A percentile compares a stretch with the other conserved stretches of the same genome.
phyloP scores from a whole-genome alignment of 35 echinoderm and acorn worm genomes.

The Apostichopus japonicus region DNA sequence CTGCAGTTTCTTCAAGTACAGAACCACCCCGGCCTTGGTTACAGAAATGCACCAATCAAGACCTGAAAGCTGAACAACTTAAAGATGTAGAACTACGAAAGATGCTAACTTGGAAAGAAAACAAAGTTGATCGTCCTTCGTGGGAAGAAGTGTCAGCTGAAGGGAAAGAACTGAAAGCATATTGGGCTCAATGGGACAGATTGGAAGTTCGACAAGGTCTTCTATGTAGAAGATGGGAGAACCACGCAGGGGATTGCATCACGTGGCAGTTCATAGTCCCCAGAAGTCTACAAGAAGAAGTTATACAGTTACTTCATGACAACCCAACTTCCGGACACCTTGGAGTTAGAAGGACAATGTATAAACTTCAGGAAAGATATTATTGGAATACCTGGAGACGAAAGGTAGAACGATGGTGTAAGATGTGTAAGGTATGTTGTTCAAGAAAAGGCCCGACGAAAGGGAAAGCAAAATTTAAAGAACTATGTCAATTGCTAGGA shows the following conservation, averaged over 20 bases:
- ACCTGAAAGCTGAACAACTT: too few species aligned
- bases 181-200: too few species aligned
- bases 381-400: slow-evolving; percentile 49
- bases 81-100: too few species aligned
- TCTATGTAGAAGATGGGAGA: too few species aligned
- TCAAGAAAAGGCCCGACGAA: neutral
- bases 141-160: too few species aligned
- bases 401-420: neutral
- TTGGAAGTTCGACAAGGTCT: too few species aligned
- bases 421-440: slow-evolving; percentile 12
- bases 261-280: slow-evolving; percentile 53
- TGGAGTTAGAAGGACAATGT: slow-evolving; percentile 40
- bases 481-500: slow-evolving; percentile 56
- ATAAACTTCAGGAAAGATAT: slow-evolving; percentile 4
- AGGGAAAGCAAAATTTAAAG: neutral
- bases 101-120: too few species aligned
- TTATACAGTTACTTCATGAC: slow-evolving; percentile 47
- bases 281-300: neutral
- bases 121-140: too few species aligned
- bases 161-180: too few species aligned
- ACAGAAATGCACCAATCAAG: too few species aligned
- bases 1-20: too few species aligned
- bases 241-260: slow-evolving; percentile 12
- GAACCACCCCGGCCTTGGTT: too few species aligned
- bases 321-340: slow-evolving; percentile 46